These are phyloP conservation scores for Propsilocerus akamusi DNA, from an alignment of 1,140 invertebrate species.

Conservation along the genomic window DNA sequence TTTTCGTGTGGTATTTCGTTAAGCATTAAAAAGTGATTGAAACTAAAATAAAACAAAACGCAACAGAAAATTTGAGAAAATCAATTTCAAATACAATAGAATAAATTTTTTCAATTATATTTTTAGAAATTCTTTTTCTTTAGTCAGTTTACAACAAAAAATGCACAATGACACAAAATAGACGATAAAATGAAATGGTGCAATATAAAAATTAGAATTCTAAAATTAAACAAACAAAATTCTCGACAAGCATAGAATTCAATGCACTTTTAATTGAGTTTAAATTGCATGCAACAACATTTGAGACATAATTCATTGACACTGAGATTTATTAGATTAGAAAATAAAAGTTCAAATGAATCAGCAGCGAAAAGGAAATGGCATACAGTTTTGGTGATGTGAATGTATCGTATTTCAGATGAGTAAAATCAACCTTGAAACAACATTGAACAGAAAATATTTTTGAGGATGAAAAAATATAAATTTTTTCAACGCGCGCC, in stretches of 20 bases:
- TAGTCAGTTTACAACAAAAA: too few species aligned
- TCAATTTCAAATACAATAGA: too few species aligned
- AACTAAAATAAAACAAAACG: too few species aligned
- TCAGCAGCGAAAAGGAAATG: background rate
- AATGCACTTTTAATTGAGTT: conserved; percentile 4
- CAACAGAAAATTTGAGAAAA: too few species aligned
- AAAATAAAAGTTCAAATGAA: background rate
- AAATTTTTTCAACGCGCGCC: background rate
- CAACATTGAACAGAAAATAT: background rate
- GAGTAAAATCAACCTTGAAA: background rate
- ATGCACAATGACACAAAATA: too few species aligned
- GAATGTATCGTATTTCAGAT: background rate
- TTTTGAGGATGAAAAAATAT: background rate
- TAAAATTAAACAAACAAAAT: conserved; percentile 1
- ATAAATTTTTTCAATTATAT: too few species aligned
- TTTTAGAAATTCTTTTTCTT: too few species aligned
- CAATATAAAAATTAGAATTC: background rate
- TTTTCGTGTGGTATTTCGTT: too few species aligned
- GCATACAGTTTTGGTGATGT: background rate
- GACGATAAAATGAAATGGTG: too few species aligned
- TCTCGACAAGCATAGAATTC: conserved; percentile 1
- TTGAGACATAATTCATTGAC: conserved; percentile 2
- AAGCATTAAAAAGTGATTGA: too few species aligned
- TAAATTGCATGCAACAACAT: background rate
- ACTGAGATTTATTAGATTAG: background rate